Percentiles rank a stretch among this genome's conserved stretches.
phyloP scores from a whole-genome alignment of 2,113 vertebrate species.

The Hystrix brachyura region DNA sequence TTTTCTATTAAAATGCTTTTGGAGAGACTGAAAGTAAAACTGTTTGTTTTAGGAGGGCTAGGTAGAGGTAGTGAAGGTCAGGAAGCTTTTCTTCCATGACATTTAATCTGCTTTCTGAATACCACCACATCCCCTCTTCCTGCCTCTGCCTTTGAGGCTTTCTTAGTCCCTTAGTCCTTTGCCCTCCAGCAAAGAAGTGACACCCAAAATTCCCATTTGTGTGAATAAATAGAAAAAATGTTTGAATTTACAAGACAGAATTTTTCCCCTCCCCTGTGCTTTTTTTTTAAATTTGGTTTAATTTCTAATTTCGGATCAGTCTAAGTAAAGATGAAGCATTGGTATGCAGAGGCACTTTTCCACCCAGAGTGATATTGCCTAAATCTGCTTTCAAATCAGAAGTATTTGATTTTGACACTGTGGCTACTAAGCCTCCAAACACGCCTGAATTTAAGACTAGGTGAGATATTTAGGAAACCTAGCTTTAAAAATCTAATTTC shows the following conservation, averaged over 20 bases:
- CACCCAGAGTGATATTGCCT: neutral
- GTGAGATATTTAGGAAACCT: slow-evolving; percentile 65
- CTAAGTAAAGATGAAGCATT: neutral
- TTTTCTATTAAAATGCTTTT: neutral
- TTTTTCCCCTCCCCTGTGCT: neutral
- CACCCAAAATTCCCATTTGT: neutral
- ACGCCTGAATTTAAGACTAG: slow-evolving; percentile 80
- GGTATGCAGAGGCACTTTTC: neutral
- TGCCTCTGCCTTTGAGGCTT: neutral
- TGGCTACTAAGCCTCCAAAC: slow-evolving; percentile 63
- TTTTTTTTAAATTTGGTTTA: neutral
- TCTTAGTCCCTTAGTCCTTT: neutral
- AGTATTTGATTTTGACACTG: slow-evolving; percentile 52
- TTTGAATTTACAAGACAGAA: neutral
- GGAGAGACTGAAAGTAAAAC: neutral
- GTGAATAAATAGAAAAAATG: neutral
- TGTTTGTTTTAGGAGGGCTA: neutral
- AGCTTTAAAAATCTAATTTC: slow-evolving; percentile 70
- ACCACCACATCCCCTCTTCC: neutral
- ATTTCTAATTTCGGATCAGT: slow-evolving; percentile 51
- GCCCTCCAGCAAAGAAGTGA: neutral
- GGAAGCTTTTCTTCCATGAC: neutral
- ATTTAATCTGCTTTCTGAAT: neutral
- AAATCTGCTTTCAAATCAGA: slow-evolving; percentile 46
- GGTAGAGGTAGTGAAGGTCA: neutral